These are phyloP conservation scores for Agonopterix alstromeriana DNA, from an alignment of 2,888 invertebrate genomes.

Conservation along the genomic window DNA sequence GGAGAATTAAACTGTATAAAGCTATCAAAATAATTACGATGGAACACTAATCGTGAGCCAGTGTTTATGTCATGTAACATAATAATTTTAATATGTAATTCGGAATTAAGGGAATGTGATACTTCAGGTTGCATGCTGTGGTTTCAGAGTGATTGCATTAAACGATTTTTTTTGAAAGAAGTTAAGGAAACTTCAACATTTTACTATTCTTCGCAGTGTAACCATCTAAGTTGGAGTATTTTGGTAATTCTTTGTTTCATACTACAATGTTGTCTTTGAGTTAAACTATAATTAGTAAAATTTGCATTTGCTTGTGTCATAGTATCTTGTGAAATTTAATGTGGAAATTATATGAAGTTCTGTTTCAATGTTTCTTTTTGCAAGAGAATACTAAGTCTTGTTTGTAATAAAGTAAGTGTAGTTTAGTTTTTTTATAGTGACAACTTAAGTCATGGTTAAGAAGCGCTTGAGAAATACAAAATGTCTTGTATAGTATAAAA, in stretches of 20 bases:
- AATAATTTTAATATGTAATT: conserved; percentile 5
- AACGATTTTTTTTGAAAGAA: no score
- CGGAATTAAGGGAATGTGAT: conserved; percentile 12
- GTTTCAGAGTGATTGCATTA: no score
- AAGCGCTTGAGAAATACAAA: conserved; percentile 33
- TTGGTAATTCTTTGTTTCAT: no score
- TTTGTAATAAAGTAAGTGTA: conserved; percentile 38
- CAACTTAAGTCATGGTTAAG: conserved; percentile 25
- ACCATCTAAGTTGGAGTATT: no score
- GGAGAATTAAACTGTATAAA: neutral
- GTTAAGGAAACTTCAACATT: no score
- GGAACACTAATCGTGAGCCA: no score
- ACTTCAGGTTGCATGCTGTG: conserved; percentile 8
- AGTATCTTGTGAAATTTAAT: conserved; percentile 1
- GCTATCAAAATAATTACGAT: neutral
- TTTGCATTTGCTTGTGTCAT: conserved; percentile 15
- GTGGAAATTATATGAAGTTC: conserved; percentile 26
- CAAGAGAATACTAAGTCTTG: conserved; percentile 67
- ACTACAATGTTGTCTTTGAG: neutral
- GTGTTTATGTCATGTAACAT: conserved; percentile 2
- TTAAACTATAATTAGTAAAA: neutral
- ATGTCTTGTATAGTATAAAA: conserved; percentile 44
- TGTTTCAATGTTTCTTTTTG: conserved; percentile 22
- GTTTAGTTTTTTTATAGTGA: conserved; percentile 43
- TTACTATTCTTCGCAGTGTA: no score